Evolutionary conservation across 2,888 invertebrate genomes (phyloP), one percentile per base, ranked within the genome.

Genomic region (Gymnosoma rotundatum): DNA sequence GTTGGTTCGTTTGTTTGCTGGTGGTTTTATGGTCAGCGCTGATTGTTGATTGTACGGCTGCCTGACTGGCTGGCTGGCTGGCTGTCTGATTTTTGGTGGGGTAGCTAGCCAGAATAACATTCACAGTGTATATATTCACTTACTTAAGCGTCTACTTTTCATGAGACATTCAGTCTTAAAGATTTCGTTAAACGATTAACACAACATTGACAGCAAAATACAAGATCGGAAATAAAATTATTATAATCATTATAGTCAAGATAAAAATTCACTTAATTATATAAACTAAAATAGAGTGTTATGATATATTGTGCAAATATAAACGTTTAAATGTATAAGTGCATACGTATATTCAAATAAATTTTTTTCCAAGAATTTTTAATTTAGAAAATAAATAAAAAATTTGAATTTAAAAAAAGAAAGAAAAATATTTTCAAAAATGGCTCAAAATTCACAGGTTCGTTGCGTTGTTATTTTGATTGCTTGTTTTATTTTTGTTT

Each of bases 141-240:
- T 81, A 84, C 80, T 84, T 81, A 56, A 78, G 74, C 74, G 84
- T 78, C 78, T 69, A 84, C 81, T 72, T 74, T 81, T 84, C 81
- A 78, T 82, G 79, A 73, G 78, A 83, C 83, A 87, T 87, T 91
- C 90, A 90, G 90, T 91, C 90, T 90, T 89, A 86, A 89, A 89
- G 89, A 90, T 90, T 89, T 89, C 91, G 90, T 89, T 88, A 87
- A 89, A 87, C 89, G 89, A 89, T 89, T 89, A 91, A 89, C 90
- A 90, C 83, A 83, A 66, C 66, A 63, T 64, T 69, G 70, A 70
- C 79, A 79, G 60, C 73, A 52, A n/a, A 76, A 54, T 60, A 42
- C 45, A 50, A 80, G 61, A 25, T 63, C 20, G 18, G n/a, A 70
- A 70, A 81, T 61, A 73, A 72, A 78, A 72, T 78, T 16, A 18